Evolutionary conservation across 2,113 vertebrate genomes (phyloP).

Genomic region (Poeciliopsis occidentalis): DNA sequence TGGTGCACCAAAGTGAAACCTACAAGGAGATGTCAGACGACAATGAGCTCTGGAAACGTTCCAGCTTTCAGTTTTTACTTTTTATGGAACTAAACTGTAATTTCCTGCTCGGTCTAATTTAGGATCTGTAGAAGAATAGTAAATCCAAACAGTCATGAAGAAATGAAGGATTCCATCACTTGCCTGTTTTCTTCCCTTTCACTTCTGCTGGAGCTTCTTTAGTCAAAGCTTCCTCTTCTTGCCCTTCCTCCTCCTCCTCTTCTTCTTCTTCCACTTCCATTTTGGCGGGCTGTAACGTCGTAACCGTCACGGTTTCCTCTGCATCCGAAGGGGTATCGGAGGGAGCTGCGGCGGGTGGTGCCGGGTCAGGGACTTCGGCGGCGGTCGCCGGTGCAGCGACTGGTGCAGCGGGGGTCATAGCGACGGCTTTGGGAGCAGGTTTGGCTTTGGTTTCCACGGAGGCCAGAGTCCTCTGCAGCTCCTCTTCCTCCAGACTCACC

Average conservation of each 20-base stretch:
- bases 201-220: slow-evolving; percentile 24
- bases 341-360: slow-evolving; percentile 8
- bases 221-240: slow-evolving; percentile 26
- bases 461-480: slow-evolving; percentile 77
- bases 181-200: slow-evolving; percentile 59
- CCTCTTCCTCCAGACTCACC: slow-evolving; percentile 83
- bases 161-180: slow-evolving; percentile 4
- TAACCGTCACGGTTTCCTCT: slow-evolving; percentile 59
- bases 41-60: not conserved
- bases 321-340: slow-evolving; percentile 36
- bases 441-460: slow-evolving; percentile 61
- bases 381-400: not conserved
- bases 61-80: not conserved
- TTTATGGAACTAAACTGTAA: not conserved
- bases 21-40: not conserved
- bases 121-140: not conserved
- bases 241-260: slow-evolving; percentile 39
- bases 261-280: slow-evolving; percentile 57
- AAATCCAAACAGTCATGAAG: not conserved
- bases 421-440: slow-evolving; percentile 40
- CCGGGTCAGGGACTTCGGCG: not conserved
- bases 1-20: not conserved
- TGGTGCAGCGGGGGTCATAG: not conserved
- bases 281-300: slow-evolving; percentile 56
- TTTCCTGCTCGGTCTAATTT: not conserved